A percentile compares a stretch with the other conserved stretches of the same genome.
phyloP scores from a whole-genome alignment of 2,888 invertebrate species.

The Idaea biselata region DNA sequence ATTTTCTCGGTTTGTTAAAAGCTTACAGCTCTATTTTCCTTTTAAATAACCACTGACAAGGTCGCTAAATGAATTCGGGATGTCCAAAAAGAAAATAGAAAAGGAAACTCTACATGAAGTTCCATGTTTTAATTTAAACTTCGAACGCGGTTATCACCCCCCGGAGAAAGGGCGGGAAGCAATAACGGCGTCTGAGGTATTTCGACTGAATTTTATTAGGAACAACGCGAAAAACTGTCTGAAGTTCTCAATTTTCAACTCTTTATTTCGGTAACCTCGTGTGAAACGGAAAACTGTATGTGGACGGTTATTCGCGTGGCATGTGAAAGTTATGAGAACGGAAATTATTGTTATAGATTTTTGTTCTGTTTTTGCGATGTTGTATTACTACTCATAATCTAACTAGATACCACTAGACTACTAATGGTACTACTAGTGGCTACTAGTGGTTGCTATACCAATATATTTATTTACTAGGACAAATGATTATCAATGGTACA shows the following conservation, averaged over 20 bases:
- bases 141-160: conserved; percentile 30
- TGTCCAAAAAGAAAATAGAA: conserved; percentile 26
- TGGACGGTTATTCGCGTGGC: not conserved
- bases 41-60: conserved; percentile 18
- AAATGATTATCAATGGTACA: too few relatives aligned
- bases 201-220: conserved; percentile 22
- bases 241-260: not conserved
- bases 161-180: conserved; percentile 17
- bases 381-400: too few relatives aligned
- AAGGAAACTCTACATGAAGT: conserved; percentile 22
- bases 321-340: too few relatives aligned
- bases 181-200: conserved; percentile 22
- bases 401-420: too few relatives aligned
- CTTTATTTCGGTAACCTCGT: not conserved
- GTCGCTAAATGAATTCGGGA: conserved; percentile 23
- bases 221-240: not conserved
- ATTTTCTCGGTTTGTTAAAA: not conserved
- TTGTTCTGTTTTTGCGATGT: too few relatives aligned
- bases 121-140: conserved; percentile 34
- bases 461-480: too few relatives aligned
- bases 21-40: conserved; percentile 11
- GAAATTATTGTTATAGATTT: too few relatives aligned
- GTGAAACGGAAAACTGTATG: not conserved
- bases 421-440: too few relatives aligned
- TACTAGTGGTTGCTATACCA: too few relatives aligned